Percentiles rank a stretch among this genome's conserved stretches.
These are phyloP conservation scores for Cotesia chilonis DNA, from an alignment of 1,140 invertebrate species.

Conservation along the genomic window DNA sequence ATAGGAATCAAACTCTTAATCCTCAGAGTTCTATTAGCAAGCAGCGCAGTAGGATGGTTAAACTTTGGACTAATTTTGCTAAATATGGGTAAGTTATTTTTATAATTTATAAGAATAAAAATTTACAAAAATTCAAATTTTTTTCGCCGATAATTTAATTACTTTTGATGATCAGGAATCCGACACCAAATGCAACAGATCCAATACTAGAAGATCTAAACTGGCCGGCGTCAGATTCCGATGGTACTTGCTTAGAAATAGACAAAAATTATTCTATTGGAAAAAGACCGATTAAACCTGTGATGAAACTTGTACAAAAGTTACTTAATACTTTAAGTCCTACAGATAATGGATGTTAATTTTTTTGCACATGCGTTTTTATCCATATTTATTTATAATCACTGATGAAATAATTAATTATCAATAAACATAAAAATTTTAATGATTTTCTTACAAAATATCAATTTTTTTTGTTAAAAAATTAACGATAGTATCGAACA, in stretches of 20 bases:
- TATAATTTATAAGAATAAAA: neutral
- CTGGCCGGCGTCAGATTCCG: neutral
- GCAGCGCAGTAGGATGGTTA: constrained; percentile 6
- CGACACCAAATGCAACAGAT: constrained; percentile 1
- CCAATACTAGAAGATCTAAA: neutral
- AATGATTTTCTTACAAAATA: too few species aligned
- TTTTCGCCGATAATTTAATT: neutral
- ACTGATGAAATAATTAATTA: too few species aligned
- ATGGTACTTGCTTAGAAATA: neutral
- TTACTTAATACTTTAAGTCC: neutral
- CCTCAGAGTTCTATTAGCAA: neutral
- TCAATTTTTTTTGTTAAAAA: neutral
- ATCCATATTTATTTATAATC: too few species aligned
- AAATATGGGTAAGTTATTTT: constrained; percentile 43
- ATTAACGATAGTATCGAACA: neutral
- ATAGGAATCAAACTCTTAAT: constrained; percentile 14
- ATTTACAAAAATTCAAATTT: too few species aligned
- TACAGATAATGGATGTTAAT: neutral
- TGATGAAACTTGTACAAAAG: neutral
- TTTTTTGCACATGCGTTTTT: too few species aligned
- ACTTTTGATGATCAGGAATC: neutral
- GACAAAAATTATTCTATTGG: neutral
- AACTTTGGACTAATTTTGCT: constrained; percentile 40
- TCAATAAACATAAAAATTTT: too few species aligned
- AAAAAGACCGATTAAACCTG: neutral